Conservation (phyloP, 2,888 invertebrate genomes). For the Dexiosoma caninum region DNA sequence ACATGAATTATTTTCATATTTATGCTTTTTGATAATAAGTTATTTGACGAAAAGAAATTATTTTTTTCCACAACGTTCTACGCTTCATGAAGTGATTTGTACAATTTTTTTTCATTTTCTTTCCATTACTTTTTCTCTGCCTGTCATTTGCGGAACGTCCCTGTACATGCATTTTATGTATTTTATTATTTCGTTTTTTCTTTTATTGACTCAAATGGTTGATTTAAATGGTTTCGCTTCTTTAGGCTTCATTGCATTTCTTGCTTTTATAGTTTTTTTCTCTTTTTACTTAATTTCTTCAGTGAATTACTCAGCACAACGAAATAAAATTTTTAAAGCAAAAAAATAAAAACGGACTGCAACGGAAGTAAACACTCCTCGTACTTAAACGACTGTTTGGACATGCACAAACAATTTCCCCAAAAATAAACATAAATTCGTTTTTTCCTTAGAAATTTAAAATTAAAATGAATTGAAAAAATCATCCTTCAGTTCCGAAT, state of each 20-base stretch:
- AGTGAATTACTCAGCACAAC: conserved; percentile 38
- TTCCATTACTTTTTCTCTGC: too few species aligned
- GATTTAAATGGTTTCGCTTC: conserved; percentile 27
- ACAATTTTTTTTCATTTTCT: too few species aligned
- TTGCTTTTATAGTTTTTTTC: background rate
- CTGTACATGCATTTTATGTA: background rate
- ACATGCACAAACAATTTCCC: background rate
- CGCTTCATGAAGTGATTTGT: too few species aligned
- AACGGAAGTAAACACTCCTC: conserved; percentile 62
- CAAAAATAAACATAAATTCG: conserved; percentile 23
- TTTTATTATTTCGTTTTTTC: background rate
- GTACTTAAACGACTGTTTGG: conserved; percentile 32
- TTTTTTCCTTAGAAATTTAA: conserved; percentile 42
- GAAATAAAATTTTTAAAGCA: conserved; percentile 23
- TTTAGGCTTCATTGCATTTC: conserved; percentile 40
- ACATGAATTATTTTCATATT: too few species aligned
- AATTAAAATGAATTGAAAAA: conserved; percentile 35
- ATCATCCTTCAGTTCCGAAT: background rate
- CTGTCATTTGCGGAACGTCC: background rate
- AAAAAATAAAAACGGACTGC: conserved; percentile 1
- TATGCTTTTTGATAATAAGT: too few species aligned
- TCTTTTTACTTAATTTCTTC: conserved; percentile 38
- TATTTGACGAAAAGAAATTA: too few species aligned
- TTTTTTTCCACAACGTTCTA: too few species aligned
- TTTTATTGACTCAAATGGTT: background rate